A percentile compares a stretch with the other conserved stretches of the same genome.
These are phyloP conservation scores for Stenolophus ochropezus DNA, from an alignment of 2,888 invertebrate species.

Conservation along the genomic window DNA sequence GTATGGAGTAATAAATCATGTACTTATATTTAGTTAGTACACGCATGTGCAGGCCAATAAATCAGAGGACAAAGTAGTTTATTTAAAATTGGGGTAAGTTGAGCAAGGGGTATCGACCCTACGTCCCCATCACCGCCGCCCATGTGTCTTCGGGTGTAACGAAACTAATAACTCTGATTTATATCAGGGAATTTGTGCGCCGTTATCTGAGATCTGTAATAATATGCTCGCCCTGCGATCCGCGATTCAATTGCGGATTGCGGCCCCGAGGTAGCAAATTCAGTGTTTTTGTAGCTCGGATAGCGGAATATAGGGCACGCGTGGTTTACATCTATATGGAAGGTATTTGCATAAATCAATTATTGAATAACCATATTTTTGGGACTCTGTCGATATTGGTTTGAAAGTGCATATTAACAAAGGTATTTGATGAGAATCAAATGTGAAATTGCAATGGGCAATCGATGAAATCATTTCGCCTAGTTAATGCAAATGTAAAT, in stretches of 20 bases:
- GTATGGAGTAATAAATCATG: background rate
- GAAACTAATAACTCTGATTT: conserved; percentile 50
- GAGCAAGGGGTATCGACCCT: conserved; percentile 25
- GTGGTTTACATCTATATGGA: conserved; percentile 40
- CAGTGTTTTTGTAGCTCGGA: conserved; percentile 20
- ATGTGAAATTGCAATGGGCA: background rate
- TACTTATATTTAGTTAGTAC: conserved; percentile 8
- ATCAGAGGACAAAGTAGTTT: conserved; percentile 38
- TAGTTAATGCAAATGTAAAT: too few species aligned
- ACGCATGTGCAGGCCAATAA: conserved; percentile 7
- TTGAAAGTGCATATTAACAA: conserved; percentile 26
- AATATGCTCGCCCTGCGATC: conserved; percentile 1
- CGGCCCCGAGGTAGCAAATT: conserved; percentile 15
- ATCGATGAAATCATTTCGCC: too few species aligned
- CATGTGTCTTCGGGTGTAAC: conserved; percentile 33
- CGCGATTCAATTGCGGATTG: conserved; percentile 18
- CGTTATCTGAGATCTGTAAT: conserved; percentile 45
- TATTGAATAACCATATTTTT: conserved; percentile 42
- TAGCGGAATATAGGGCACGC: conserved; percentile 23
- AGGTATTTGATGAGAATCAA: conserved; percentile 9
- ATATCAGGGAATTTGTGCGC: conserved; percentile 48
- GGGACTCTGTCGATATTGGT: conserved; percentile 16
- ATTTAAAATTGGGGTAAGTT: conserved; percentile 46
- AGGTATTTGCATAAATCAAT: conserved; percentile 45
- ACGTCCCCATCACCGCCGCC: background rate